Evolutionary conservation across 1,140 invertebrate species (phyloP).

Genomic region (Agrypnia vestita): DNA sequence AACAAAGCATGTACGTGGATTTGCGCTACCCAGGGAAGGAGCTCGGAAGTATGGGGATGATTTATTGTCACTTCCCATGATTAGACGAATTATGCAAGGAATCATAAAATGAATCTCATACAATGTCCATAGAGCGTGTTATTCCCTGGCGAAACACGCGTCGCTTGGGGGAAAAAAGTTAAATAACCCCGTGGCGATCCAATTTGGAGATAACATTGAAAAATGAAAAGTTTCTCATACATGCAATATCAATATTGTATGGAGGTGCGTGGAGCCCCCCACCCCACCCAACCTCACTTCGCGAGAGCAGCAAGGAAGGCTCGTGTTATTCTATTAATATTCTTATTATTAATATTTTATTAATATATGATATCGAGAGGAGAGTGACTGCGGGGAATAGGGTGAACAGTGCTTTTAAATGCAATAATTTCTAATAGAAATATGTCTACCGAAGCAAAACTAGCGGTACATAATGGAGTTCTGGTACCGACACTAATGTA

Average conservation of each 20-base stretch:
- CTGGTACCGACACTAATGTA: too few relatives aligned
- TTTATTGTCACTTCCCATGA: conserved; percentile 24
- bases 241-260: conserved; percentile 62
- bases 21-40: too few relatives aligned
- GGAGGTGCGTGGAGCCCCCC: conserved; percentile 57
- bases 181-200: conserved; percentile 61
- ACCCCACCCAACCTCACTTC: conserved; percentile 33
- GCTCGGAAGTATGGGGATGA: neutral
- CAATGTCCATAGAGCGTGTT: conserved; percentile 52
- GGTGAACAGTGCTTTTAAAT: too few relatives aligned
- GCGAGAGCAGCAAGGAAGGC: conserved; percentile 12
- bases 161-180: conserved; percentile 56
- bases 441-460: too few relatives aligned
- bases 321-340: too few relatives aligned
- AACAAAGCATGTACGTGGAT: too few relatives aligned
- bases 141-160: conserved; percentile 51
- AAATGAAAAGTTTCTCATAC: conserved; percentile 62
- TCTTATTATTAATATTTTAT: too few relatives aligned
- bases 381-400: too few relatives aligned
- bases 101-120: conserved; percentile 29
- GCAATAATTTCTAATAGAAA: too few relatives aligned
- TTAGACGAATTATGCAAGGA: conserved; percentile 44
- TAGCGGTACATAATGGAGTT: too few relatives aligned
- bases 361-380: too few relatives aligned
- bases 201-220: conserved; percentile 62